A percentile compares a stretch with the other conserved stretches of the same genome.
Evolutionary conservation across 1,140 invertebrate species (phyloP).

Genomic region (Polyergus mexicanus): DNA sequence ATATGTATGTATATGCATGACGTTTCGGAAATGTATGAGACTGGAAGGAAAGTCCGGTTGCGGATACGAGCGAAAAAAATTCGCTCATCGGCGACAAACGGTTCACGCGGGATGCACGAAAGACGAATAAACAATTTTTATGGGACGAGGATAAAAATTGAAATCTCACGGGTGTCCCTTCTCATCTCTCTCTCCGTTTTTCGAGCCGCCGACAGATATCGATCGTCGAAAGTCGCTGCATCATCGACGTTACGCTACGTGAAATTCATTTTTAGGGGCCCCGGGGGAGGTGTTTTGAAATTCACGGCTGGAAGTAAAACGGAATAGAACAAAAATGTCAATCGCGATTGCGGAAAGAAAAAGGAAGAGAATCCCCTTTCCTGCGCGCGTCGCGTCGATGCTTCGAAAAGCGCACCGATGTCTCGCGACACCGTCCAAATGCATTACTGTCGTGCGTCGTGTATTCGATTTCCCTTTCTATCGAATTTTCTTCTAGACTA

Average conservation of each 20-base stretch:
- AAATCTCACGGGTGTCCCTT: slow-evolving; percentile 69
- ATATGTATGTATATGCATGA: not conserved
- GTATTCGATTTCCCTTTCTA: not conserved
- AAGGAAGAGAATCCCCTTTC: not conserved
- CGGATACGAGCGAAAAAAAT: not conserved
- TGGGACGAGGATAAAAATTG: slow-evolving; percentile 67
- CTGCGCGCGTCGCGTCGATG: slow-evolving; percentile 13
- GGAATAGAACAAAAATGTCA: slow-evolving; percentile 65
- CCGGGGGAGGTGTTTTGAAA: slow-evolving; percentile 67
- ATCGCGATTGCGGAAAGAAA: slow-evolving; percentile 18
- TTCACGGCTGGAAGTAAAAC: slow-evolving; percentile 66
- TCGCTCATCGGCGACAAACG: slow-evolving; percentile 24
- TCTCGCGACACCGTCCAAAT: slow-evolving; percentile 12
- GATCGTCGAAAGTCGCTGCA: slow-evolving; percentile 72
- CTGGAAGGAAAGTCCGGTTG: not conserved
- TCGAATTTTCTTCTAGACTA: not conserved
- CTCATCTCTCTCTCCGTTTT: slow-evolving; percentile 57
- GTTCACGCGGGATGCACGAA: slow-evolving; percentile 20
- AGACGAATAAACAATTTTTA: slow-evolving; percentile 65
- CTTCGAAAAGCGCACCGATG: slow-evolving; percentile 10
- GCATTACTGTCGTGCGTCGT: not conserved
- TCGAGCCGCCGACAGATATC: slow-evolving; percentile 66
- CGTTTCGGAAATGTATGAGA: not conserved
- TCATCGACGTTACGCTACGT: slow-evolving; percentile 61
- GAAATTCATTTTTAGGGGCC: slow-evolving; percentile 74